Conservation (phyloP, 2,888 invertebrate genomes). For the Stenoptilia bipunctidactyla region DNA sequence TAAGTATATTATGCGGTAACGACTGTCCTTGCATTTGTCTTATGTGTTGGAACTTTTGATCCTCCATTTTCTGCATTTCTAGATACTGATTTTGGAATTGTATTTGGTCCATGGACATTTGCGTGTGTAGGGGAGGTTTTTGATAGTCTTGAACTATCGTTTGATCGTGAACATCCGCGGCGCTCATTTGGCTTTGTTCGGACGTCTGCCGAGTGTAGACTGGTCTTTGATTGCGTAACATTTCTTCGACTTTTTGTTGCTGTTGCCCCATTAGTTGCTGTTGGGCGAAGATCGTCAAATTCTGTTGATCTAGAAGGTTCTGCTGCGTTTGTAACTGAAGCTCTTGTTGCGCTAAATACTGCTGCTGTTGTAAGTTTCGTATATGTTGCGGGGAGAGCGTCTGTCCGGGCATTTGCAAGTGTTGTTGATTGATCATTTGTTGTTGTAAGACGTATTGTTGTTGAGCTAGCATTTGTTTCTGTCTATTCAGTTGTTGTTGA, state of each 20-base stretch:
- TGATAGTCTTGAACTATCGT: slow-evolving; percentile 41
- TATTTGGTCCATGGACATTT: slow-evolving; percentile 51
- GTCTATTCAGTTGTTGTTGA: slow-evolving; percentile 59
- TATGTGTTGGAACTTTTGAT: slow-evolving; percentile 40
- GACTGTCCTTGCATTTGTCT: slow-evolving; percentile 56
- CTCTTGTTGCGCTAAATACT: slow-evolving; percentile 64
- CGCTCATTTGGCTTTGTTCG: slow-evolving; percentile 57
- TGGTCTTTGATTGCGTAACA: slow-evolving; percentile 44
- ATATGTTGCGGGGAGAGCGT: slow-evolving; percentile 58
- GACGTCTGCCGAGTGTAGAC: slow-evolving; percentile 56
- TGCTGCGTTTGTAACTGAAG: slow-evolving; percentile 65
- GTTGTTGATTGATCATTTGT: slow-evolving; percentile 55
- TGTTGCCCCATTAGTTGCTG: slow-evolving; percentile 66
- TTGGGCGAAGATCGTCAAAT: slow-evolving; percentile 59
- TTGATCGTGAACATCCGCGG: slow-evolving; percentile 43
- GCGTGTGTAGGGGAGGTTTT: slow-evolving; percentile 39
- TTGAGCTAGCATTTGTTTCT: slow-evolving; percentile 59
- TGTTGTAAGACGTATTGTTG: slow-evolving; percentile 62
- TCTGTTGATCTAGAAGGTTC: slow-evolving; percentile 70
- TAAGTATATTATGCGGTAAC: slow-evolving; percentile 50
- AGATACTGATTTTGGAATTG: slow-evolving; percentile 40
- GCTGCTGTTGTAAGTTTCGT: slow-evolving; percentile 57
- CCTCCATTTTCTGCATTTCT: slow-evolving; percentile 41
- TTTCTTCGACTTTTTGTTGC: slow-evolving; percentile 59
- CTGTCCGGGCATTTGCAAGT: slow-evolving; percentile 54